These are phyloP conservation scores for Eurystomus gularis DNA, from an alignment of 2,113 vertebrate species.

Conservation along the genomic window DNA sequence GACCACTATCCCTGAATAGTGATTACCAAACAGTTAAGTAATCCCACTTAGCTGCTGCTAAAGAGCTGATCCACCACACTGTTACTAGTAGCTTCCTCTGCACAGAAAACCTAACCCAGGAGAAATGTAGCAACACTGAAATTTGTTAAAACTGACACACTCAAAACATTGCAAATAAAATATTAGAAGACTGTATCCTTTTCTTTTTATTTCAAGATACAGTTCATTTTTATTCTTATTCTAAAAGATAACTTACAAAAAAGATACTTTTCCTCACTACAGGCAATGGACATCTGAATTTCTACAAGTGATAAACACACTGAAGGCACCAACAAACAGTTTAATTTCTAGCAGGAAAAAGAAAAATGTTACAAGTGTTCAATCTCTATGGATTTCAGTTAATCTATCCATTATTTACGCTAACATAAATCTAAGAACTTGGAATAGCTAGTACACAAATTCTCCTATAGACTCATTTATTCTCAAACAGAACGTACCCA, in stretches of 20 bases:
- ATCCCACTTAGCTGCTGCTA: background rate
- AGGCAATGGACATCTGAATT: background rate
- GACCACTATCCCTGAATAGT: background rate
- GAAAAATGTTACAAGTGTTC: background rate
- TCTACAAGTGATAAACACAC: background rate
- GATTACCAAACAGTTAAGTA: background rate
- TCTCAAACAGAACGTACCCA: background rate
- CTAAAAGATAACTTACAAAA: background rate
- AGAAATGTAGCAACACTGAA: background rate
- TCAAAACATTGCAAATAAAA: background rate
- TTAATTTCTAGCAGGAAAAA: background rate
- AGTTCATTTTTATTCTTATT: background rate
- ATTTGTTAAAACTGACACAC: background rate
- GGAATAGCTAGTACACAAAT: background rate
- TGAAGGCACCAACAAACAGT: background rate
- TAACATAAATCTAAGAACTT: background rate
- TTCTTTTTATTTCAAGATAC: background rate
- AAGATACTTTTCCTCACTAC: background rate
- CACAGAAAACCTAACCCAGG: background rate
- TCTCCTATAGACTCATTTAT: background rate
- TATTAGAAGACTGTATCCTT: background rate
- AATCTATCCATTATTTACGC: background rate
- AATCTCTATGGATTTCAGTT: background rate
- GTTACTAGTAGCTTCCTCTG: background rate
- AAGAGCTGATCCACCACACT: background rate